Base-by-base conservation (phyloP, 2,888 invertebrate genomes). In the Panorpa germanica region DNA sequence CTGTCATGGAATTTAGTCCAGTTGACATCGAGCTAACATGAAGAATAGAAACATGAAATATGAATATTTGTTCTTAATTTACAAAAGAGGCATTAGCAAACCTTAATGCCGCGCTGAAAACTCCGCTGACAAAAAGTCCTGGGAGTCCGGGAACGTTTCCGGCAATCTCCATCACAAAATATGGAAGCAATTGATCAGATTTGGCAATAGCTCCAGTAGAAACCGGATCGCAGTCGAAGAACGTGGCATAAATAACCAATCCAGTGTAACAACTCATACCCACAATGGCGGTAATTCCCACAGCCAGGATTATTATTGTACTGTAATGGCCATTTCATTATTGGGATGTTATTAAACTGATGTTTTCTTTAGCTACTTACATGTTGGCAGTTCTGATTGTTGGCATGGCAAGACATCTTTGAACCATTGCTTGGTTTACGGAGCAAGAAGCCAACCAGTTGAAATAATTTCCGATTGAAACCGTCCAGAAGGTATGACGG, bases 61-160 rank as follows among this genome's bases (percentile, higher is more conserved):
- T 25, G n/a, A 28, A 8, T 13, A 28, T 29, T 31, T 21, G 17
- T 15, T 31, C 13, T 31, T 13, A n/a, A 31, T 5, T 20, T 15
- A 12, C n/a, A 12, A 34, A 22, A 29, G 19, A 5, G 8, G 24
- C 18, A n/a, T 10, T 9, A 31, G 25, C 23, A 40, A 57, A 74
- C 76, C 83, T 85, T 35, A 86, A 57, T 13, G 85, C 80, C 7
- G 83, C 86, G 50, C 82, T 82, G 46, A 85, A 86, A 1, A 86
- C 73, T 10, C 82, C 81, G 29, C 83, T 80, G 40, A 83, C 72
- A 45, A 86, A 83, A 24, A 86, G 61, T 1, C 86, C 86, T 0
- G 83, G 78, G 9, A 86, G 51, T 0, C 83, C 85, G 1, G 78
- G 80, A 35, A 77, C 62, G 7, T 63, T 51, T 0, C 69, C 65